Evolutionary conservation across 2,797 vertebrate species (phyloP), one percentile per base, ranked within the genome.

Genomic region (Fringilla coelebs): DNA sequence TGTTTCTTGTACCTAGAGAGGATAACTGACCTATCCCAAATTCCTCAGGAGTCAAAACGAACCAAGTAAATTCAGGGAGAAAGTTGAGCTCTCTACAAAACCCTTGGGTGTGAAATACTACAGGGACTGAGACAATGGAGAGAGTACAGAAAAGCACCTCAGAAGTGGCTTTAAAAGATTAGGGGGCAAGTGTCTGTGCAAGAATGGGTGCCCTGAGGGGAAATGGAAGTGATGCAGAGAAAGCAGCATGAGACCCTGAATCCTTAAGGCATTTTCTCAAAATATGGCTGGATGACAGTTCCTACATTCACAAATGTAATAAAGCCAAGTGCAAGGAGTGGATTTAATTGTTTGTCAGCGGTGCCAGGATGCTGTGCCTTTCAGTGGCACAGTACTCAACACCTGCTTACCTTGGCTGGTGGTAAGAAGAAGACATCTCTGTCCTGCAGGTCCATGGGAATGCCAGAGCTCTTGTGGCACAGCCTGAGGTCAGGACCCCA

Each of bases 401-500:
- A 45, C 17, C 14, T 28, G 13, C 13, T 41, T 36, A 43, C 21
- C 5, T 15, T 51, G 28, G 1, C 38, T 65, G n/a, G 12, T 40
- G 26, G 2, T 12, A 52, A 85, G 48, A 2, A 62, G 26, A 51
- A 43, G 28, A 1, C 3, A 13, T 6, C 32, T 71, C 38, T 70
- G 19, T 45, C 31, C 49, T 21, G 7, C 26, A 25, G 0, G 4
- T 7, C 28, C 0, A 0, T 19, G 29, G 22, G 26, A 29, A 9
- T 25, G 29, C 3, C 11, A 21, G 62, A 58, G 55, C 7, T 17
- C 0, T 3, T 15, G 24, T 31, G 48, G 20, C 43, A 62, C 20
- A 51, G 15, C 10, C 26, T 18, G 11, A 17, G 57, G 40, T 36
- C 20, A 43, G 29, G 10, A 87, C 3, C 11, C 21, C 17, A 38